phyloP scores from a whole-genome alignment of 2,888 invertebrate genomes.

The Sylvicola cinctus region DNA sequence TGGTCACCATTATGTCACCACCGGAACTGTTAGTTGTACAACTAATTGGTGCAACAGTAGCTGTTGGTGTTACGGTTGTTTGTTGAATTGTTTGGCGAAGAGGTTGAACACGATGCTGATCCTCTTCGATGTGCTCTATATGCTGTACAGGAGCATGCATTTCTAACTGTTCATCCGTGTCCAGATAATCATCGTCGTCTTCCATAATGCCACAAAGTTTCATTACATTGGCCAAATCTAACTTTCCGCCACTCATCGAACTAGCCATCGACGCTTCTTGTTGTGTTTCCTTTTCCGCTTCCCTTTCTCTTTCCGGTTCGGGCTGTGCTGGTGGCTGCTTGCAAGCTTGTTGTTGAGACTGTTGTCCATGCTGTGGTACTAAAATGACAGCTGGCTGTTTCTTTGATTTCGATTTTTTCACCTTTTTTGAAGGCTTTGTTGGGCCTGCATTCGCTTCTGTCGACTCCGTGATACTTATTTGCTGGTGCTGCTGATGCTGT shows the following conservation, averaged over 20 bases:
- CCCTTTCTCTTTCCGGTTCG: too few relatives aligned
- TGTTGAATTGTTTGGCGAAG: conserved; percentile 5
- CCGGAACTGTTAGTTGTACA: conserved; percentile 9
- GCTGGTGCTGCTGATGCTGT: too few relatives aligned
- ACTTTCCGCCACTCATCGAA: conserved; percentile 23
- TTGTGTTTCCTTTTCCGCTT: not conserved
- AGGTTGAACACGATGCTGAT: conserved; percentile 4
- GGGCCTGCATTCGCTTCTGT: not conserved
- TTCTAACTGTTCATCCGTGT: conserved; percentile 13
- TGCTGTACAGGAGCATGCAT: conserved; percentile 3
- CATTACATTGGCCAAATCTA: conserved; percentile 53
- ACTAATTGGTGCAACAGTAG: too few relatives aligned
- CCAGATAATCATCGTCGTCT: conserved; percentile 39
- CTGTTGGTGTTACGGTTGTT: conserved; percentile 8
- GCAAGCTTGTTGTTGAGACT: too few relatives aligned
- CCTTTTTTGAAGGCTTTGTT: conserved; percentile 4
- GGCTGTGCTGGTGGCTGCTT: too few relatives aligned
- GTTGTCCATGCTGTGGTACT: not conserved
- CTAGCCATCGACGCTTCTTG: conserved; percentile 1
- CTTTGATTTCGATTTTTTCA: conserved; percentile 5
- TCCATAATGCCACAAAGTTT: conserved; percentile 48
- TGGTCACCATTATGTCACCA: conserved; percentile 23
- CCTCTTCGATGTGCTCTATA: conserved; percentile 6
- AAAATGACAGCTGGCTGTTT: not conserved
- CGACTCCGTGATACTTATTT: too few relatives aligned